Percentiles rank a stretch among this genome's conserved stretches.
Conservation (phyloP, 2,888 invertebrate genomes). For the Eupithecia centaureata region DNA sequence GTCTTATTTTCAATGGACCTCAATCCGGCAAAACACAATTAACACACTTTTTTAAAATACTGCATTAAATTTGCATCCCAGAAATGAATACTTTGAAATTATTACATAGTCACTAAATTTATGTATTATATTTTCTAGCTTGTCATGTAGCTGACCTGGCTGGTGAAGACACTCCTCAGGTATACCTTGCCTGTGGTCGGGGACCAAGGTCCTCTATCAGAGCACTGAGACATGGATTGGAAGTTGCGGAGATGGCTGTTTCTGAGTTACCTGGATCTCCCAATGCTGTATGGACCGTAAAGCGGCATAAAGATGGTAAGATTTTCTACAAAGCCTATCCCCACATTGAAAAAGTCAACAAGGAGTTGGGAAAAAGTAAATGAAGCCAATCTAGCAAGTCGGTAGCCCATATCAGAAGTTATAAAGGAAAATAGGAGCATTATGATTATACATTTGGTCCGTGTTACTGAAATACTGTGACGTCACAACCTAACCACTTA, state of each 20-base stretch:
- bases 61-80: neutral
- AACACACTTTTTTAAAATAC: neutral
- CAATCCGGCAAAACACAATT: conserved; percentile 31
- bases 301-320: conserved; percentile 97
- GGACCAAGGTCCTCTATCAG: conserved; percentile 97
- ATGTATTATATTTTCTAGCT: conserved; percentile 72
- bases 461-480: conserved; percentile 82
- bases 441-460: conserved; percentile 82
- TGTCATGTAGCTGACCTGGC: conserved; percentile 96
- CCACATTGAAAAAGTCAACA: neutral
- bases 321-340: conserved; percentile 13
- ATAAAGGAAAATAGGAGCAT: conserved; percentile 56
- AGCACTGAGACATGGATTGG: conserved; percentile 97
- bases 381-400: neutral
- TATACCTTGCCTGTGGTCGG: conserved; percentile 97
- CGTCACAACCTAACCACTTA: conserved; percentile 76
- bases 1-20: conserved; percentile 29
- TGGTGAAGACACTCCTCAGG: conserved; percentile 99
- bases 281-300: conserved; percentile 99
- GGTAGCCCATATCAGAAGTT: neutral
- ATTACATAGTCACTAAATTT: neutral
- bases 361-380: neutral
- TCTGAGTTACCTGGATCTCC: conserved; percentile 99
- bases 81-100: neutral
- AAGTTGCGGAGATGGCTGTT: conserved; percentile 99